Evolutionary conservation across 2,797 vertebrate genomes (phyloP).

Genomic region (Cuculus canorus): DNA sequence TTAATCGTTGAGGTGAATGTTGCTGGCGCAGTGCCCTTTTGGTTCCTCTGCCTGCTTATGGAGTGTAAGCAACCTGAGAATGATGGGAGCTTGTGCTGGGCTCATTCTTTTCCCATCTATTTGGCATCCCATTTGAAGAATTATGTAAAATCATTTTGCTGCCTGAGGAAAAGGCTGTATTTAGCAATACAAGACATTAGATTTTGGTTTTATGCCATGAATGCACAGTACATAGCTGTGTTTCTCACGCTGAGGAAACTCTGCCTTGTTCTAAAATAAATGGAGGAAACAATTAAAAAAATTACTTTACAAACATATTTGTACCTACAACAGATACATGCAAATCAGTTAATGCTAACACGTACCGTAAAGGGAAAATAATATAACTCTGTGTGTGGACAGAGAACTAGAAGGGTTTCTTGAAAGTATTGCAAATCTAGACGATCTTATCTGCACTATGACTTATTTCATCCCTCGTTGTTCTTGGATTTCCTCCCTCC

Average conservation of each 20-base stretch:
- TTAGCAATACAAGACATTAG: not conserved
- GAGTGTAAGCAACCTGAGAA: not conserved
- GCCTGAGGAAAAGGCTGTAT: not conserved
- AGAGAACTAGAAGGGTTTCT: not conserved
- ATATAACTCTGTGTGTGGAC: not conserved
- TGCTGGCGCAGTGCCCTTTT: not conserved
- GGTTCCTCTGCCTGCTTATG: not conserved
- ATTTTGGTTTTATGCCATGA: not conserved
- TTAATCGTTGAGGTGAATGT: not conserved
- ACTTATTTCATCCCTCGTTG: not conserved
- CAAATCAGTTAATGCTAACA: not conserved
- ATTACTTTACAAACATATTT: not conserved
- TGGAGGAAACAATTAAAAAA: not conserved
- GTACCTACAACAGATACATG: not conserved
- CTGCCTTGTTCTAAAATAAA: not conserved
- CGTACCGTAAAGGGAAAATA: not conserved
- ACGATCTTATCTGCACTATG: not conserved
- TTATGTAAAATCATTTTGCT: not conserved
- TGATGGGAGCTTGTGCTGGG: not conserved
- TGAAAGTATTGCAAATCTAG: not conserved
- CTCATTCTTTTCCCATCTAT: not conserved
- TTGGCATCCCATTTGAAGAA: not conserved
- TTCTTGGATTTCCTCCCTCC: not conserved
- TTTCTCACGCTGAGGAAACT: not conserved
- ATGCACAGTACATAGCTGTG: not conserved